phyloP scores from a whole-genome alignment of 1,140 invertebrate species.

The Galleria mellonella region DNA sequence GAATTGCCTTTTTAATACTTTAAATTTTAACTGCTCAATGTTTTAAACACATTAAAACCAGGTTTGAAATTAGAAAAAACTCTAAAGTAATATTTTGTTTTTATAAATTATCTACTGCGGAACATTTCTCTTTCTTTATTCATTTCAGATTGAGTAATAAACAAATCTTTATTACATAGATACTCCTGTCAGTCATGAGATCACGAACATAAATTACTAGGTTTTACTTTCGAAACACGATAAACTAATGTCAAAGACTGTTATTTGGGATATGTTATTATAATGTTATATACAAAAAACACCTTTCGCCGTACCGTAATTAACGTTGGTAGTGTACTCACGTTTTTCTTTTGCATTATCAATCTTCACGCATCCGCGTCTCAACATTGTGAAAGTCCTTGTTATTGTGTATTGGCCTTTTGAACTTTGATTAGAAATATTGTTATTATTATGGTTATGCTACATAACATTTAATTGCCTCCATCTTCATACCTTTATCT shows the following conservation, averaged over 20 bases:
- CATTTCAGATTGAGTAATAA: constrained; percentile 4
- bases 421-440: constrained; percentile 21
- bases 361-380: constrained; percentile 27
- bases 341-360: constrained; percentile 40
- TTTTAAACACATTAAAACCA: no score
- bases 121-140: not conserved
- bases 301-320: constrained; percentile 46
- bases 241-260: constrained; percentile 50
- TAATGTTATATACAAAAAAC: constrained; percentile 35
- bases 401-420: constrained; percentile 20
- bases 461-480: not conserved
- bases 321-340: constrained; percentile 35
- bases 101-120: not conserved
- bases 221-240: constrained; percentile 48
- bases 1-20: no score
- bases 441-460: constrained; percentile 13
- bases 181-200: constrained; percentile 39
- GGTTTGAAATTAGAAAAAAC: no score
- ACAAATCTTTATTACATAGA: constrained; percentile 23
- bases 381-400: constrained; percentile 35
- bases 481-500: constrained; percentile 13
- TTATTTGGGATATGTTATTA: constrained; percentile 48
- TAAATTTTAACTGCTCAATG: no score
- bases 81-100: constrained; percentile 7
- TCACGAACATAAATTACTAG: constrained; percentile 35